Base-by-base conservation (phyloP, 2,888 invertebrate genomes). In the Prosapia bicincta region DNA sequence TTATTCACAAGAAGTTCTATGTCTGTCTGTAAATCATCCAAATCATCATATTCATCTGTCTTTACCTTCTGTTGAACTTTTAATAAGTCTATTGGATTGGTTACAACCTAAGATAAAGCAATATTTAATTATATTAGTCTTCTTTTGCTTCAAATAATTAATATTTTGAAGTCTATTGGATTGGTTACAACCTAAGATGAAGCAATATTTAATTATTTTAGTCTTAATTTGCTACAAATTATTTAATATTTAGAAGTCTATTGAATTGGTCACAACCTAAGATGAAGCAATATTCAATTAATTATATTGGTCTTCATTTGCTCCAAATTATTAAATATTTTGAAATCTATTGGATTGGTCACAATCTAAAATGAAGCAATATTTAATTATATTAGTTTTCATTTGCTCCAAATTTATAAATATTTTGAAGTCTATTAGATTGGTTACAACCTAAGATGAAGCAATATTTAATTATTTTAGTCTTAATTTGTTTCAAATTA, bases 381-480 rank as follows among this genome's bases (percentile, higher is more conserved):
- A n/a, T n/a, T n/a, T n/a, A n/a, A 86, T 80, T 85, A 70, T 84
- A 85, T n/a, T n/a, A n/a, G n/a, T n/a, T n/a, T n/a, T n/a, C n/a
- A n/a, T n/a, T n/a, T n/a, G n/a, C n/a, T n/a, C n/a, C n/a, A n/a
- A n/a, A n/a, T n/a, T n/a, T n/a, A n/a, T n/a, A n/a, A n/a, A n/a
- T n/a, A n/a, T n/a, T n/a, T n/a, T n/a, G n/a, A 99, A 88, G 85
- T 99, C 99, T 83, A 99, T 99, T 0, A 99, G 99, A 83, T 95
- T 95, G 7, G 91, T 90, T 0, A 99, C 96, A 43, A 96, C 94
- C 82, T 89, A 85, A 80, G 87, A n/a, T n/a, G n/a, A n/a, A n/a
- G n/a, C n/a, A n/a, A n/a, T n/a, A n/a, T n/a, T n/a, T n/a, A n/a
- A 86, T 80, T 85, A 70, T 84, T 85, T n/a, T n/a, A n/a, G n/a